Evolutionary conservation across 2,888 invertebrate genomes (phyloP), one percentile per base, ranked within the genome.

Genomic region (Theretra japonica): DNA sequence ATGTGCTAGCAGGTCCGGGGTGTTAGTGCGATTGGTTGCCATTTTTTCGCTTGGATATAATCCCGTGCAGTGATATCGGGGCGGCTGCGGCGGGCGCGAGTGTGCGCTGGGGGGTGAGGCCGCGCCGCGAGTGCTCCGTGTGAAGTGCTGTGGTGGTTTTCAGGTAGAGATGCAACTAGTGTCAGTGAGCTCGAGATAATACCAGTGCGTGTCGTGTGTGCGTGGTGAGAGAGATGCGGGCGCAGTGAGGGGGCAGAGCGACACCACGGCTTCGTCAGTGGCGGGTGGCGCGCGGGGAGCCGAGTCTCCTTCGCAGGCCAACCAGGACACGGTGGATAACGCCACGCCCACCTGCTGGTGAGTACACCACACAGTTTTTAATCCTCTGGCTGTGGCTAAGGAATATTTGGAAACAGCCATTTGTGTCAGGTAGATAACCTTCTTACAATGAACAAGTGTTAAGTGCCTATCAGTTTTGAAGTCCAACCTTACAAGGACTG

Each of bases 181-280:
- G 90, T 90, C 95, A 94, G 93, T 95, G 95, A 90, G 91, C 90
- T 86, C 88, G 85, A 91, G 91, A 88, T 93, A 92, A 91, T 95
- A 95, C 92, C 86, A 94, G 95, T 95, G 95, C 93, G 93, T 91
- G 92, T 94, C 94, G 75, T 80, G 83, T 80, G 83, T 82, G 80
- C 80, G 81, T 78, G 91, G 91, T 88, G 90, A 89, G 94, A 94
- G 95, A 91, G 95, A 95, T 95, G 95, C 94, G 94, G 95, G 95
- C 87, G 91, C 95, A 93, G 95, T 95, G 95, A 93, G 88, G 81
- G 84, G 82, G 84, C 84, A 89, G 85, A 86, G 87, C 86, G 88
- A 88, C 94, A 94, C 89, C 93, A 94, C 94, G 94, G 94, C 94
- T 89, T 93, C 94, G 83, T 93, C 94, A 85, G 93, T 90, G 92